Percentiles rank a stretch among this genome's conserved stretches.
Conservation (phyloP, 2,797 vertebrate species). For the Gallinago stenura region DNA sequence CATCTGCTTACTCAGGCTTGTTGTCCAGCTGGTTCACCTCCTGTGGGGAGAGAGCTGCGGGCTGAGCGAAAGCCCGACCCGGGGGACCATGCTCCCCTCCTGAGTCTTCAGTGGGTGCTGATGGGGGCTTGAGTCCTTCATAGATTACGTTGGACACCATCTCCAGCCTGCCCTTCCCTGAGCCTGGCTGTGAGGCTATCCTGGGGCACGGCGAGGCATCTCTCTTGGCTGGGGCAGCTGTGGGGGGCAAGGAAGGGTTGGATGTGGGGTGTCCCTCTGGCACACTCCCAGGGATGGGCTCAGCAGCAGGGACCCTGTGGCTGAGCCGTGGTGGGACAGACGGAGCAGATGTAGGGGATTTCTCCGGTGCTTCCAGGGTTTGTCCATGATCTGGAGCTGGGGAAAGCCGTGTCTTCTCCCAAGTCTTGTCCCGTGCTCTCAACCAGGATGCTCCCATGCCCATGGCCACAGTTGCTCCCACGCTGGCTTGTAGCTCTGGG, state of each 20-base stretch:
- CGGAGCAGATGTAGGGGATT: slow-evolving; percentile 17
- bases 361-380: slow-evolving; percentile 11
- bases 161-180: slow-evolving; percentile 77
- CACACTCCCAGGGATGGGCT: neutral
- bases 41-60: slow-evolving; percentile 48
- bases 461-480: neutral
- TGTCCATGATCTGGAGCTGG: slow-evolving; percentile 19
- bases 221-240: neutral
- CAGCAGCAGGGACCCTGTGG: neutral
- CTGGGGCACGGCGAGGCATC: neutral
- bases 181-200: neutral
- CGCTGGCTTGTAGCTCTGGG: neutral
- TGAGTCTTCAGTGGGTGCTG: slow-evolving; percentile 43
- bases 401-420: neutral
- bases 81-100: slow-evolving; percentile 39
- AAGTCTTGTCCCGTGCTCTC: neutral
- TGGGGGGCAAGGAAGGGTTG: neutral
- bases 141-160: slow-evolving; percentile 93
- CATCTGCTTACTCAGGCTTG: slow-evolving; percentile 79
- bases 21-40: slow-evolving; percentile 53
- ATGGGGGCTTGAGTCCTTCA: slow-evolving; percentile 79
- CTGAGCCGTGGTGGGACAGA: slow-evolving; percentile 79
- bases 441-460: neutral
- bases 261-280: accelerated
- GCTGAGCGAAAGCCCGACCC: slow-evolving; percentile 53